Evolutionary conservation across 64 coral and sea anemone species (phyloP).

Genomic region (Pachyseris speciosa): DNA sequence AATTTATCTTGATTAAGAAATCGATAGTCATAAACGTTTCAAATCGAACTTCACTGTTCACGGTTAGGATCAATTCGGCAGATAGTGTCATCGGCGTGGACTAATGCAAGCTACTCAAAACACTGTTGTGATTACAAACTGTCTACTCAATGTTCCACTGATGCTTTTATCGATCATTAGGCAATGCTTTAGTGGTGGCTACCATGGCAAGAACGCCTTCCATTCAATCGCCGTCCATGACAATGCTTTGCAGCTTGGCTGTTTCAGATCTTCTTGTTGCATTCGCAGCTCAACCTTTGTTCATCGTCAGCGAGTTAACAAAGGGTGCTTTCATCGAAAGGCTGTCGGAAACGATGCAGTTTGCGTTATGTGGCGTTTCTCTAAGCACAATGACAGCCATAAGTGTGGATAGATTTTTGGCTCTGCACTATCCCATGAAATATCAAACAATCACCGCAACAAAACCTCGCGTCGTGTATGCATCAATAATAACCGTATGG

Average conservation of each 20-base stretch:
- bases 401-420: conserved; percentile 42
- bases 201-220: not conserved
- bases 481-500: not conserved
- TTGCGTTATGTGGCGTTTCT: conserved; percentile 5
- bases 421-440: conserved; percentile 2
- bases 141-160: not conserved
- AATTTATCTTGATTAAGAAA: too few species aligned
- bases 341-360: not conserved
- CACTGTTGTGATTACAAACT: conserved; percentile 1
- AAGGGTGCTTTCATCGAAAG: too few species aligned
- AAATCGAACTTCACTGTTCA: too few species aligned
- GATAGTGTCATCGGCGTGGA: not conserved
- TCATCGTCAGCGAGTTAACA: not conserved
- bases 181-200: not conserved
- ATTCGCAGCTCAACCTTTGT: conserved; percentile 25
- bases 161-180: not conserved
- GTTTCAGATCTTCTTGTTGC: conserved; percentile 50
- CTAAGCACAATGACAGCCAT: conserved; percentile 15
- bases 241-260: conserved; percentile 17
- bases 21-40: too few species aligned
- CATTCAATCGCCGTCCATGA: conserved; percentile 12
- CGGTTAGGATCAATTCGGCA: not conserved
- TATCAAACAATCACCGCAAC: not conserved
- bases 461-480: not conserved
- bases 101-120: not conserved